phyloP scores from a whole-genome alignment of 2,113 vertebrate genomes.

The Eublepharis macularius region DNA sequence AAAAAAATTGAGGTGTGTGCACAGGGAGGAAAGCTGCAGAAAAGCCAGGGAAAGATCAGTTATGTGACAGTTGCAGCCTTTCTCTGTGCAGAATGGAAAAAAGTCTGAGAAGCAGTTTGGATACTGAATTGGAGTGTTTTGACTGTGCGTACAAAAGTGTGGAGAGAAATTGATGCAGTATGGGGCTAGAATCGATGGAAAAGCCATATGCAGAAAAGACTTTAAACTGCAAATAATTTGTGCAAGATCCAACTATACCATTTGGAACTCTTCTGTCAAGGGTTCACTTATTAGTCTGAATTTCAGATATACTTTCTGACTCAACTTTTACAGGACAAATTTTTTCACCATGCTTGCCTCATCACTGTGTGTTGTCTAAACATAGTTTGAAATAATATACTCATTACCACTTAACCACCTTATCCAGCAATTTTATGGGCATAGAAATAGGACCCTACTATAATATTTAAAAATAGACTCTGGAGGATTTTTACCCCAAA shows the following conservation, averaged over 20 bases:
- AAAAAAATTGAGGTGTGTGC: no score
- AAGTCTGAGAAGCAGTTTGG: no score
- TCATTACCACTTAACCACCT: neutral
- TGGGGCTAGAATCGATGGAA: no score
- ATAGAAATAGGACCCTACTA: neutral
- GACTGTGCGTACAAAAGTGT: no score
- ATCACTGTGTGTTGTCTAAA: fast-evolving
- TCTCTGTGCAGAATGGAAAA: no score
- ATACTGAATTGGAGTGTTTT: no score
- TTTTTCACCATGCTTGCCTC: neutral
- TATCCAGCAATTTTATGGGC: neutral
- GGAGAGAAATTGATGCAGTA: no score
- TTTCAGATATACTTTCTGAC: neutral
- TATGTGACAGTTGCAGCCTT: no score
- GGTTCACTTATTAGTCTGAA: neutral
- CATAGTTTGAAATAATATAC: neutral
- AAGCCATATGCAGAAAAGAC: no score
- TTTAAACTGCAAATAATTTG: neutral
- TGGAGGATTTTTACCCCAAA: neutral
- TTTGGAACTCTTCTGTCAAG: neutral
- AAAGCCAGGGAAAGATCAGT: no score
- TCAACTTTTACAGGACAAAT: neutral
- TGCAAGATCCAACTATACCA: neutral
- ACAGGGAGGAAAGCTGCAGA: no score
- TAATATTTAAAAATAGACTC: neutral